Evolutionary conservation across 1,140 invertebrate genomes (phyloP), one percentile per base, ranked within the genome.

Genomic region (Drosophila athabasca): DNA sequence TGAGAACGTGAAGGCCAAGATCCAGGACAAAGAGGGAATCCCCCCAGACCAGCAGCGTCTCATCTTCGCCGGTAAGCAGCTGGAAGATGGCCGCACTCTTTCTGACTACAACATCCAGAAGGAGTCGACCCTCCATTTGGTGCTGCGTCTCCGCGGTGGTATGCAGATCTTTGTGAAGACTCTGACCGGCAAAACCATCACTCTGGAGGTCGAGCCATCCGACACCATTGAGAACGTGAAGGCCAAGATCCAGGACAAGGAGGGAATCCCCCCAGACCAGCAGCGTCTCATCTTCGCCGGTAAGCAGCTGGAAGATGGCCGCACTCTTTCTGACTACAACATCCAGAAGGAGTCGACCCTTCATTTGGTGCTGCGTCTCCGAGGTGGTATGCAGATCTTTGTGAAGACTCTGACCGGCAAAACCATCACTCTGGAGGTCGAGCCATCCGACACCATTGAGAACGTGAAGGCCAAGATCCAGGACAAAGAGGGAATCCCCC

Each of bases 101-200:
- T 78, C 76, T 0, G 76, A 78, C 6, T 78, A 78, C 35, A 96
- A 96, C 76, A 96, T 96, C 71, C 95, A 96, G 72, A 95, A 96
- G 70, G 96, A 96, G 91, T 96, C 95, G 0, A 96, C 96, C 0
- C 93, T 96, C 2, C 96, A 97, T 81, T 92, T 97, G 60, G 96
- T 96, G 2, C 90, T 96, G 0, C 92, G 95, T 71, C 91, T 95
- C 0, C 91, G 96, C 93, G 92, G 95, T 90, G 93, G 95, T 94
- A 98, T 98, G 97, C 97, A 98, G 93, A 97, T 98, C 83, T 98
- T 98, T 92, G 97, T 98, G 2, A 97, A 97, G 92, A 97, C 96
- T 71, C 93, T 97, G 45, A 97, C 96, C 66, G 97, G 97, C 45
- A 98, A 98, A 92, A 98, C 96, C 92, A 97, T 98, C 92, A 97